phyloP scores from a whole-genome alignment of 2,113 vertebrate species.

The Myrmecobius fasciatus region DNA sequence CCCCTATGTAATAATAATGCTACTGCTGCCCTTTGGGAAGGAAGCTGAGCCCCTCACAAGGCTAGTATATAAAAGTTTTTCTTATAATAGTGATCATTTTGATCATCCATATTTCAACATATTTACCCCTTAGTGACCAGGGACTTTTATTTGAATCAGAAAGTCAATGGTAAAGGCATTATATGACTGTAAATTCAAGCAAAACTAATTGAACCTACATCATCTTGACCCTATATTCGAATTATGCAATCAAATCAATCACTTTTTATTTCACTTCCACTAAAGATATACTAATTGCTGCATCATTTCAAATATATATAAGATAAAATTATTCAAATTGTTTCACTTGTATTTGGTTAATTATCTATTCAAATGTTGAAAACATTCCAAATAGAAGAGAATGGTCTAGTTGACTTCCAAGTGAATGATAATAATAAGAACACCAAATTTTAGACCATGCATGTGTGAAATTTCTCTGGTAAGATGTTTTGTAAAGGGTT shows the following conservation, averaged over 20 bases:
- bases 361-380: not conserved
- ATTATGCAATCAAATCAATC: not conserved
- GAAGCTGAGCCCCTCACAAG: not conserved
- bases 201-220: not conserved
- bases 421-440: not conserved
- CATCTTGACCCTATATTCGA: not conserved
- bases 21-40: not conserved
- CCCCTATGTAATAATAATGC: not conserved
- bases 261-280: not conserved
- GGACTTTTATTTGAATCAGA: not conserved
- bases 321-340: not conserved
- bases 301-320: not conserved
- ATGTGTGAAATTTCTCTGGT: too few relatives aligned
- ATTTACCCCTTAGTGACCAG: constrained; percentile 22
- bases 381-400: not conserved
- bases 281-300: not conserved
- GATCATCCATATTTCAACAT: not conserved
- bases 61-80: not conserved
- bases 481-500: too few relatives aligned
- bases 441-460: too few relatives aligned
- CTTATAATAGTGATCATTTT: constrained; percentile 14
- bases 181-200: not conserved
- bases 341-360: not conserved
- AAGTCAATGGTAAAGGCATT: not conserved
- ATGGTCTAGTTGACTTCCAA: not conserved